These are phyloP conservation scores for Solenopsis fugax DNA, from an alignment of 1,140 invertebrate genomes.

Conservation along the genomic window DNA sequence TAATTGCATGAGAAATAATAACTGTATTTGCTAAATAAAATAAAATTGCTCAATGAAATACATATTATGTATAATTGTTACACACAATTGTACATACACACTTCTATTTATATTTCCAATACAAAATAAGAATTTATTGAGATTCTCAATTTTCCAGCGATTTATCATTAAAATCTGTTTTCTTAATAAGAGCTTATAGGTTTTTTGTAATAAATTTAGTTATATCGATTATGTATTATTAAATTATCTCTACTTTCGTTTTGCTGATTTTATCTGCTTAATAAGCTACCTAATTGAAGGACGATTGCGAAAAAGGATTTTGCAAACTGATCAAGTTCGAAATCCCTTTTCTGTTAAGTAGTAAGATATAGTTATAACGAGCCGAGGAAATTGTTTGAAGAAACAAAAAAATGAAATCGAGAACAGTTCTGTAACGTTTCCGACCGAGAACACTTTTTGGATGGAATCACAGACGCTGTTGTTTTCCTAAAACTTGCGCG, in stretches of 20 bases:
- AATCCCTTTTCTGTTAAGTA: conserved; percentile 7
- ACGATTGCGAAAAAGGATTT: background rate
- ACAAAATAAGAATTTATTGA: background rate
- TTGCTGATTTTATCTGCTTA: background rate
- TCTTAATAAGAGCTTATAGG: background rate
- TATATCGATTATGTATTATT: background rate
- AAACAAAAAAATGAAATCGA: background rate
- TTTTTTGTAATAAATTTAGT: background rate
- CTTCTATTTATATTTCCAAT: background rate
- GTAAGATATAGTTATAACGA: background rate
- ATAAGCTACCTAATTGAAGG: background rate
- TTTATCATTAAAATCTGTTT: background rate
- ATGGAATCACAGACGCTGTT: conserved; percentile 24
- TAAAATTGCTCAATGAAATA: no score
- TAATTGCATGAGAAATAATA: background rate
- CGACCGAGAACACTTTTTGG: background rate
- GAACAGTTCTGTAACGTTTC: background rate
- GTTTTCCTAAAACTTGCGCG: conserved; percentile 46
- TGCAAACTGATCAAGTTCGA: background rate
- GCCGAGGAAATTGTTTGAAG: background rate
- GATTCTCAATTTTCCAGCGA: background rate
- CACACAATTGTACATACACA: no score
- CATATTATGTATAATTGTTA: no score
- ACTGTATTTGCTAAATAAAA: background rate
- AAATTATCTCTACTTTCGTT: background rate